Conservation (phyloP, 2,888 invertebrate species). For the Baccha elongata region DNA sequence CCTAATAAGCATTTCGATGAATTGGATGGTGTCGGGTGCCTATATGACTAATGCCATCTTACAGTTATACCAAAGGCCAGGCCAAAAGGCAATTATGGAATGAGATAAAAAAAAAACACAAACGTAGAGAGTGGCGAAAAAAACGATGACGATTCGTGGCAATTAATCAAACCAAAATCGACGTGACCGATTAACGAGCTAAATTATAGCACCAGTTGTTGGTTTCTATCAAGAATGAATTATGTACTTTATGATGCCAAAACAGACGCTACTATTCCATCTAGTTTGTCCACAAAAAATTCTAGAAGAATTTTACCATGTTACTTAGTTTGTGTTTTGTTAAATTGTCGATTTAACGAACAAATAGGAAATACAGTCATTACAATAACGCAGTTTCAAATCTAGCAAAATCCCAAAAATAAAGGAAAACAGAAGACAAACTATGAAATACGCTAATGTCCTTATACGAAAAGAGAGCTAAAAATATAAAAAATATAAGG, state of each 20-base stretch:
- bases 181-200: conserved; percentile 75
- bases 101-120: background rate
- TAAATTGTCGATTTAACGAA: no score
- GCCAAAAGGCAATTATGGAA: conserved; percentile 5
- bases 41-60: conserved; percentile 69
- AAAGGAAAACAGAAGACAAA: no score
- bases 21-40: conserved; percentile 55
- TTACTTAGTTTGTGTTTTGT: background rate
- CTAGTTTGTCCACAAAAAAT: conserved; percentile 12
- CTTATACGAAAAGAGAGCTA: no score
- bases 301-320: conserved; percentile 12
- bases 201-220: conserved; percentile 74
- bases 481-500: no score
- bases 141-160: conserved; percentile 72
- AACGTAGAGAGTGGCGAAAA: conserved; percentile 55
- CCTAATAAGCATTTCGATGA: conserved; percentile 27
- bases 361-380: no score
- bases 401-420: no score
- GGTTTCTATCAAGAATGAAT: conserved; percentile 72
- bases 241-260: conserved; percentile 49
- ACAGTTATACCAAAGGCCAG: conserved; percentile 35
- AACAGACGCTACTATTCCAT: conserved; percentile 32
- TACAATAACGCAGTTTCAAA: no score
- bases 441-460: no score
- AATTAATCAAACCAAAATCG: conserved; percentile 75